Conservation (phyloP, 2,113 vertebrate species). For the Gobius niger region DNA sequence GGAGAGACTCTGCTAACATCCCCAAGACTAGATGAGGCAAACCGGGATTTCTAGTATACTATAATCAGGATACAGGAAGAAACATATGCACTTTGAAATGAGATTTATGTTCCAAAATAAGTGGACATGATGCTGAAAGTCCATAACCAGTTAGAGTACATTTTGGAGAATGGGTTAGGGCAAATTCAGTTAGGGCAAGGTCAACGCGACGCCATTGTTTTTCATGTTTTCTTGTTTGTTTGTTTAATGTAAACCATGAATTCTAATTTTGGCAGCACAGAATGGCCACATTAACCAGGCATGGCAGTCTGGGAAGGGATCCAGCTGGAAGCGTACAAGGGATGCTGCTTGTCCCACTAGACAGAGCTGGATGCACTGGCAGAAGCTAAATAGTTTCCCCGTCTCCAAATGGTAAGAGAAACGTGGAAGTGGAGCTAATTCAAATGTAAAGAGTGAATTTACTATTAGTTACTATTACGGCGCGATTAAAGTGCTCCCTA, state of each 20-base stretch:
- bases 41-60: background rate
- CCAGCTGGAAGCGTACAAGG: conserved; percentile 72
- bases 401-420: conserved; percentile 45
- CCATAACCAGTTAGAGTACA: conserved; percentile 7
- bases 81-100: conserved; percentile 18
- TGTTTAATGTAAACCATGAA: conserved; percentile 73
- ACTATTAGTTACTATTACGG: conserved; percentile 9
- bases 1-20: conserved; percentile 57
- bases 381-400: conserved; percentile 64
- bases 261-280: conserved; percentile 71
- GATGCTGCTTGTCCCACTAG: conserved; percentile 49
- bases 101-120: conserved; percentile 17
- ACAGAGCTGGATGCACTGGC: conserved; percentile 61
- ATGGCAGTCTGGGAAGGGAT: conserved; percentile 73
- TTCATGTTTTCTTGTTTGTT: conserved; percentile 67
- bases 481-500: background rate
- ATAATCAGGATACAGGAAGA: background rate
- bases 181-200: conserved; percentile 45
- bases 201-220: conserved; percentile 57
- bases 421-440: conserved; percentile 13
- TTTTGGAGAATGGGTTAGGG: conserved; percentile 39
- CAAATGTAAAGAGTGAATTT: conserved; percentile 43
- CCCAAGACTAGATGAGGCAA: conserved; percentile 37
- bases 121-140: conserved; percentile 19
- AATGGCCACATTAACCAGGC: conserved; percentile 73